Percentiles rank a stretch among this genome's conserved stretches.
phyloP scores from a whole-genome alignment of 2,113 vertebrate species.

The Caranx melampygus region DNA sequence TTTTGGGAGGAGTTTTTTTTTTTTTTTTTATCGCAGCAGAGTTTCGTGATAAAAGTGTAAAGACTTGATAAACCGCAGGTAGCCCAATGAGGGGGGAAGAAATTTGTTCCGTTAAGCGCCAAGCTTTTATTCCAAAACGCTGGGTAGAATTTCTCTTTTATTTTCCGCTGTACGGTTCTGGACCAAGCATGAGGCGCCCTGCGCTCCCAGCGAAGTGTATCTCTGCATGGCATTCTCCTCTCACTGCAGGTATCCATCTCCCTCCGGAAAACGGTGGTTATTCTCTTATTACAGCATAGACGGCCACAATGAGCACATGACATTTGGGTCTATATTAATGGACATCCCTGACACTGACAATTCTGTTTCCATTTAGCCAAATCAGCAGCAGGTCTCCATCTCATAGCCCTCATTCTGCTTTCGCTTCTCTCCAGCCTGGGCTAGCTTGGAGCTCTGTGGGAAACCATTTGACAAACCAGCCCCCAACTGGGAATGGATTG shows the following conservation, averaged over 20 bases:
- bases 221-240: constrained; percentile 52
- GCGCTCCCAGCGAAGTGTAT: constrained; percentile 41
- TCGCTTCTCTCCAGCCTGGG: constrained; percentile 59
- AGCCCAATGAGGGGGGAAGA: constrained; percentile 83
- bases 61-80: constrained; percentile 87
- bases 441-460: constrained; percentile 77
- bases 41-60: constrained; percentile 77
- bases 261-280: constrained; percentile 47
- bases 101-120: constrained; percentile 83
- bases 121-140: constrained; percentile 87
- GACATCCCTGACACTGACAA: constrained; percentile 31
- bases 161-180: constrained; percentile 41
- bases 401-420: constrained; percentile 42
- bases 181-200: constrained; percentile 32
- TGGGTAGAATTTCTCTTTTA: constrained; percentile 85
- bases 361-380: constrained; percentile 47
- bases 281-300: constrained; percentile 48
- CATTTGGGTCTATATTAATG: constrained; percentile 60
- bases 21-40: constrained; percentile 44
- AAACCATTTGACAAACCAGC: constrained; percentile 77
- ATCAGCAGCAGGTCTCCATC: constrained; percentile 56
- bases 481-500: constrained; percentile 86
- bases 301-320: constrained; percentile 34
- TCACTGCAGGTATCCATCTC: constrained; percentile 74
- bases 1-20: not conserved